Percentiles rank a stretch among this genome's conserved stretches.
These are phyloP conservation scores for Adelognathus sp. DNA, from an alignment of 2,888 invertebrate genomes.

Conservation along the genomic window DNA sequence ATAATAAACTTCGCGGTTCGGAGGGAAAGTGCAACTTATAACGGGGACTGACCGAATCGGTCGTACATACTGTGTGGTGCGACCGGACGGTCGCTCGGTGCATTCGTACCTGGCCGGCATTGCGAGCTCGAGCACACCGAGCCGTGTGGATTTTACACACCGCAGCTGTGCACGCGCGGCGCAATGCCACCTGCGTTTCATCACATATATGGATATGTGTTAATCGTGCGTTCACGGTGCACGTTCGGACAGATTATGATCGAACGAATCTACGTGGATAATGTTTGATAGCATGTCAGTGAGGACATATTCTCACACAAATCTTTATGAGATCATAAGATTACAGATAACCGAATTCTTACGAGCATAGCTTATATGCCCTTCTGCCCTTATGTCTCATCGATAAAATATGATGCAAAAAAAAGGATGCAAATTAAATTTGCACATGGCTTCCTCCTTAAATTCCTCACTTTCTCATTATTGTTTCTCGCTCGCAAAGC, in stretches of 20 bases:
- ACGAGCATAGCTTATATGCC: too few species aligned
- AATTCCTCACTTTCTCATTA: too few species aligned
- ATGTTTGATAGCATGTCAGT: neutral
- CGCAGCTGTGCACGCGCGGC: neutral
- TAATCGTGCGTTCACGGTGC: neutral
- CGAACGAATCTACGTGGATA: neutral
- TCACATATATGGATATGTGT: neutral
- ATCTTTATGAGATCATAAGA: neutral
- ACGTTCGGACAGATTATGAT: constrained; percentile 13
- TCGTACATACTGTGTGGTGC: neutral
- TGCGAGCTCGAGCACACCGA: neutral
- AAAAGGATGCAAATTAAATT: too few species aligned
- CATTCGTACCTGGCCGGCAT: neutral
- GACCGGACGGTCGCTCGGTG: neutral
- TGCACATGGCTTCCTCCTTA: too few species aligned
- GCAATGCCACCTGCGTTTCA: constrained; percentile 21
- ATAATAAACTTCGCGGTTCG: constrained; percentile 51
- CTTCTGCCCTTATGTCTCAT: too few species aligned
- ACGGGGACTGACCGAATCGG: constrained; percentile 13
- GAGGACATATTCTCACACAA: neutral
- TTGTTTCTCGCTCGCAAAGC: too few species aligned
- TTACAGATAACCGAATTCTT: neutral
- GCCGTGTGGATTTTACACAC: neutral
- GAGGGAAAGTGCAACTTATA: constrained; percentile 48
- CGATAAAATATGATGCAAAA: too few species aligned